A percentile compares a stretch with the other conserved stretches of the same genome.
These are phyloP conservation scores for Cyanoliseus patagonus DNA, from an alignment of 2,113 vertebrate genomes.

Conservation along the genomic window DNA sequence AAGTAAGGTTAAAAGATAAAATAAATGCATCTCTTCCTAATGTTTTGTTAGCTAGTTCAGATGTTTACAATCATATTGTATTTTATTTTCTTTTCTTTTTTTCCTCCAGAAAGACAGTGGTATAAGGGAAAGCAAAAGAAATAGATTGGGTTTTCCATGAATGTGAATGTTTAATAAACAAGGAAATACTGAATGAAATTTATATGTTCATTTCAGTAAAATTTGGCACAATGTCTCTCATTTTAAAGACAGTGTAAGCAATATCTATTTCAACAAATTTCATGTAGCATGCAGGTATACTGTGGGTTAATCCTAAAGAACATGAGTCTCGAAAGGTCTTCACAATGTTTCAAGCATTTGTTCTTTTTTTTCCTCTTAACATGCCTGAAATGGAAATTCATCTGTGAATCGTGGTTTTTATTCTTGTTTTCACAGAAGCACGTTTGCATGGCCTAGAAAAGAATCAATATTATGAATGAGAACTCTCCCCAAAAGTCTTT, in stretches of 20 bases:
- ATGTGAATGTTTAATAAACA: conserved; percentile 34
- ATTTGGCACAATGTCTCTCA: background rate
- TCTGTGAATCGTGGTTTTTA: conserved; percentile 59
- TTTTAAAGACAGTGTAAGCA: conserved; percentile 36
- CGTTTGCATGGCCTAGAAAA: conserved; percentile 69
- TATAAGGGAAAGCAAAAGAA: background rate
- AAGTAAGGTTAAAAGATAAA: background rate
- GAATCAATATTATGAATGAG: conserved; percentile 74
- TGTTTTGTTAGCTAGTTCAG: background rate
- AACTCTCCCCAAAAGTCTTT: conserved; percentile 69
- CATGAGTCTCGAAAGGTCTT: conserved; percentile 35
- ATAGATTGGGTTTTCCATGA: background rate
- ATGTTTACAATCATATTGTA: background rate
- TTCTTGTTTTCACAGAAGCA: conserved; percentile 54
- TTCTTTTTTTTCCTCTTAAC: conserved; percentile 33
- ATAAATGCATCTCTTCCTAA: background rate
- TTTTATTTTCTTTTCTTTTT: background rate
- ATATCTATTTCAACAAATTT: conserved; percentile 28
- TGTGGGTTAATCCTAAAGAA: conserved; percentile 44
- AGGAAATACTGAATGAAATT: conserved; percentile 31
- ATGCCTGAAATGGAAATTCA: conserved; percentile 64
- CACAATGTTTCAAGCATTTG: conserved; percentile 35
- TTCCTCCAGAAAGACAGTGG: background rate
- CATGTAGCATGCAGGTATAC: background rate
- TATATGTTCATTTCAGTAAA: conserved; percentile 39